phyloP scores from a whole-genome alignment of 2,888 invertebrate genomes.

The Cephus sareptanus region DNA sequence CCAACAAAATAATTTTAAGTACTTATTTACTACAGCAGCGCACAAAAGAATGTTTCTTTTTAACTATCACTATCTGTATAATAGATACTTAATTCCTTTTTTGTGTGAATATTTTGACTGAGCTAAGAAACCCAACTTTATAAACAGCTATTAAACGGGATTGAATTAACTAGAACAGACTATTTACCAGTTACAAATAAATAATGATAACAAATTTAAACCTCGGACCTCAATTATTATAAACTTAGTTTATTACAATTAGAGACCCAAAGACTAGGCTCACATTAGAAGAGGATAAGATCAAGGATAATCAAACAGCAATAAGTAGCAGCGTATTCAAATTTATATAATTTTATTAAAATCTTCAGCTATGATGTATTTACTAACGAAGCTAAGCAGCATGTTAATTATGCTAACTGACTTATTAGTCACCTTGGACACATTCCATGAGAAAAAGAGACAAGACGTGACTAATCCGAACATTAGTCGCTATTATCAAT shows the following conservation, averaged over 20 bases:
- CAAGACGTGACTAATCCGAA: not conserved
- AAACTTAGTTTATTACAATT: not conserved
- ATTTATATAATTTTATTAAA: not conserved
- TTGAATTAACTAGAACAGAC: not conserved
- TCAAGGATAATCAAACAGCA: not conserved
- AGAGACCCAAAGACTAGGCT: not conserved
- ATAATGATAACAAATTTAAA: not conserved
- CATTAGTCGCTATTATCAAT: not conserved
- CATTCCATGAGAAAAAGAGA: not conserved
- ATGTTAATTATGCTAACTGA: not conserved
- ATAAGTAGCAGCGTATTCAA: not conserved
- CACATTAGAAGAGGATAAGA: not conserved
- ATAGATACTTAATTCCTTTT: not conserved
- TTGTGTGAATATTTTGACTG: not conserved
- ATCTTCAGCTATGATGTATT: not conserved
- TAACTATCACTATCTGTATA: not conserved
- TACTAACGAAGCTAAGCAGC: not conserved
- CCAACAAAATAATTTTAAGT: constrained; percentile 47
- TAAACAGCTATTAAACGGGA: not conserved
- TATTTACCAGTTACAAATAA: not conserved
- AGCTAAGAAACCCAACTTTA: not conserved
- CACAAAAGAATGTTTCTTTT: not conserved
- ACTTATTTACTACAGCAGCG: constrained; percentile 22
- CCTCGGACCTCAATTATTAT: not conserved
- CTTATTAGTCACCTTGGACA: not conserved